Conservation (phyloP, 2,888 invertebrate species). For the Bugula neritina region DNA sequence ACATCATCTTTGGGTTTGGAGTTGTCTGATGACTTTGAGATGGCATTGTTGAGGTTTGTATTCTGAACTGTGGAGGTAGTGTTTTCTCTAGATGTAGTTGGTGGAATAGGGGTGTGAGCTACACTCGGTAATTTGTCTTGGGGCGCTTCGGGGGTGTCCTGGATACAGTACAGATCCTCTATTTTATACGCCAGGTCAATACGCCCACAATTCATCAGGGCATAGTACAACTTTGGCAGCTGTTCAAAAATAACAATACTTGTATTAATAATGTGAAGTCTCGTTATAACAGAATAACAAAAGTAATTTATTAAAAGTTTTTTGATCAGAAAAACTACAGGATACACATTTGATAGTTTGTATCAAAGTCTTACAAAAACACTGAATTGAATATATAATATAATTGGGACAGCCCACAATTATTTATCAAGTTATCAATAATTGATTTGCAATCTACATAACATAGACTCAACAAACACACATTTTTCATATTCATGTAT, state of each 20-base stretch:
- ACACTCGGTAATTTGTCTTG: not conserved
- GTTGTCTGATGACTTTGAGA: not conserved
- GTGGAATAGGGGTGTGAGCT: not conserved
- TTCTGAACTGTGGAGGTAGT: not conserved
- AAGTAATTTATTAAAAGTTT: too few relatives aligned
- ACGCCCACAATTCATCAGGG: constrained; percentile 26
- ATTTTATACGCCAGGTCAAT: constrained; percentile 26
- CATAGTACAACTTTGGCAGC: constrained; percentile 20
- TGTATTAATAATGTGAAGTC: too few relatives aligned
- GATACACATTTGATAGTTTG: too few relatives aligned
- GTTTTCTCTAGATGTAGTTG: not conserved
- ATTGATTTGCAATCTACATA: too few relatives aligned
- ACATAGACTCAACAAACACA: too few relatives aligned
- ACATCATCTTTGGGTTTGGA: not conserved
- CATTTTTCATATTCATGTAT: too few relatives aligned
- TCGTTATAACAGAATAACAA: too few relatives aligned
- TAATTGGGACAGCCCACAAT: too few relatives aligned
- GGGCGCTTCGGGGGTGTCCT: not conserved
- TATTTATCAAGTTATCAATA: too few relatives aligned
- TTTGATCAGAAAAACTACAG: too few relatives aligned
- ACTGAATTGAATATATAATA: too few relatives aligned
- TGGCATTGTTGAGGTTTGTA: not conserved
- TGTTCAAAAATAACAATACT: constrained; percentile 9
- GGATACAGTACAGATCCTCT: constrained; percentile 19
- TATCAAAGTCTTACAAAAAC: too few relatives aligned